Conservation (phyloP, 2,797 vertebrate genomes). For the Cyclopterus lumpus region DNA sequence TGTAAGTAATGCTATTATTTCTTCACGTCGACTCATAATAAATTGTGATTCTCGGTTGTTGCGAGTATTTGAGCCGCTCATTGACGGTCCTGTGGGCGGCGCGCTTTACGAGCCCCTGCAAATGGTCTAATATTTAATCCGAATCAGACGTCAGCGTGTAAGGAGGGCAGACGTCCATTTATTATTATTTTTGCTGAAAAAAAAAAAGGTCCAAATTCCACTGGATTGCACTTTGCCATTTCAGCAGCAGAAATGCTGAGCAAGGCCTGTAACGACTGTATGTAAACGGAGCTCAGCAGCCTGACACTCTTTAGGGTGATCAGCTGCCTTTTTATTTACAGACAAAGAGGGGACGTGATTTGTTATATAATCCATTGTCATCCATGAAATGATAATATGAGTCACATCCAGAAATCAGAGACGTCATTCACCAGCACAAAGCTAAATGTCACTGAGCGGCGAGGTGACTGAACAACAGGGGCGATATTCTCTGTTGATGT, state of each 20-base stretch:
- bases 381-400: conserved; percentile 21
- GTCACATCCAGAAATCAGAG: conserved; percentile 30
- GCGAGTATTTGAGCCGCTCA: conserved; percentile 15
- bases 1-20: conserved; percentile 87
- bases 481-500: conserved; percentile 65
- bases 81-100: conserved; percentile 25
- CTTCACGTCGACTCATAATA: background rate
- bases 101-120: conserved; percentile 48
- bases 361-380: conserved; percentile 44
- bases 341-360: conserved; percentile 73
- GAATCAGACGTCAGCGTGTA: conserved; percentile 47
- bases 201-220: conserved; percentile 14
- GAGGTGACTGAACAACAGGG: conserved; percentile 55
- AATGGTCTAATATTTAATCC: conserved; percentile 53
- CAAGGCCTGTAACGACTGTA: conserved; percentile 46
- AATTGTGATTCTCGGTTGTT: background rate
- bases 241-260: conserved; percentile 29
- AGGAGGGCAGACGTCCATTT: conserved; percentile 31
- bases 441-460: conserved; percentile 51
- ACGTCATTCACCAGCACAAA: conserved; percentile 24
- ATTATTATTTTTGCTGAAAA: conserved; percentile 31
- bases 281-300: conserved; percentile 34
- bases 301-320: conserved; percentile 59
- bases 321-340: conserved; percentile 32
- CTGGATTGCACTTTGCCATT: conserved; percentile 48